phyloP scores from a whole-genome alignment of 2,797 vertebrate species.

The Amazonetta brasiliensis region DNA sequence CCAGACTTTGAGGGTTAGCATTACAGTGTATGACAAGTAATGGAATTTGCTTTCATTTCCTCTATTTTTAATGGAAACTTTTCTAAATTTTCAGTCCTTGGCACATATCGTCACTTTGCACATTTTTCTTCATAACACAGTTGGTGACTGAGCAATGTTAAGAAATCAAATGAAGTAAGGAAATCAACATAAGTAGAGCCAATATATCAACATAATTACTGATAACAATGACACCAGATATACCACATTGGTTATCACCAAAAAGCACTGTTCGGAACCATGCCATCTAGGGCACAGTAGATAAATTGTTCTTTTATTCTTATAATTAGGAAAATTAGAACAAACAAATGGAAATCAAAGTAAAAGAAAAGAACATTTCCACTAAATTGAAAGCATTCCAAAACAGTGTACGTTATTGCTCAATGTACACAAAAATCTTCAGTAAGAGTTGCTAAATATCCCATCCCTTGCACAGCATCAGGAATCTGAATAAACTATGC shows the following conservation, averaged over 20 bases:
- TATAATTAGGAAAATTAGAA: neutral
- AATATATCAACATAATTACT: neutral
- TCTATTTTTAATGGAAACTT: neutral
- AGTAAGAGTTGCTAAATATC: neutral
- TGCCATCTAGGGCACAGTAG: neutral
- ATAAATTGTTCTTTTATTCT: neutral
- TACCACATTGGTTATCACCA: neutral
- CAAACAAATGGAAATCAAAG: too few species aligned
- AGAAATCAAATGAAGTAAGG: neutral
- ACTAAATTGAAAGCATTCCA: neutral
- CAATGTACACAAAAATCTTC: neutral
- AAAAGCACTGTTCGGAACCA: neutral
- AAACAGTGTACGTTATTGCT: neutral
- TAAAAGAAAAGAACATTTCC: neutral
- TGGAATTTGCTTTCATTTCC: neutral
- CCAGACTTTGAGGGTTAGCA: neutral
- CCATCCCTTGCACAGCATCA: neutral
- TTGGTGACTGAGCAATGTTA: neutral
- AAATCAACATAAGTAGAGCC: neutral
- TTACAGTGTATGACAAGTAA: neutral
- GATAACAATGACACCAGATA: neutral
- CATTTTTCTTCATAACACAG: neutral
- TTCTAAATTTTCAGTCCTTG: neutral
- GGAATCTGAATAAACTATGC: neutral
- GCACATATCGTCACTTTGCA: neutral